Base-by-base conservation (phyloP, 2,888 invertebrate genomes). In the Vesta saturnalis region DNA sequence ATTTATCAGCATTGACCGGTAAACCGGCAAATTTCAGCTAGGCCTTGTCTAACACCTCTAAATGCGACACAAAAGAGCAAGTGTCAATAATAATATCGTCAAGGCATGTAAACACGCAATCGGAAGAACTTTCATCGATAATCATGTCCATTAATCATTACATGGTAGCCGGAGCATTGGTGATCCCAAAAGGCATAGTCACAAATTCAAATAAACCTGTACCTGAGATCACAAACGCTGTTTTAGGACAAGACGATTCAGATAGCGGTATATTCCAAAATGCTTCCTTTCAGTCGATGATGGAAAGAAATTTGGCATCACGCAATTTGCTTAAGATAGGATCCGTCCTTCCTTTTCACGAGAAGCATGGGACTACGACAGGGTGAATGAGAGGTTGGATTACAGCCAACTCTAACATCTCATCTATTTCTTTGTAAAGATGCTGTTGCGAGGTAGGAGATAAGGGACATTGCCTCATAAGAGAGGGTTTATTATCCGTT, bases 31-130 rank as follows among this genome's bases (percentile, higher is more conserved):
- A n/a, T n/a, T n/a, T n/a, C n/a, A n/a, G n/a, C n/a, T n/a, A n/a
- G n/a, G n/a, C n/a, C n/a, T n/a, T n/a, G n/a, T n/a, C n/a, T n/a
- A n/a, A n/a, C n/a, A n/a, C n/a, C n/a, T n/a, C n/a, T n/a, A n/a
- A n/a, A n/a, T n/a, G n/a, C n/a, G n/a, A n/a, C n/a, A n/a, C n/a
- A n/a, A n/a, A n/a, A n/a, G n/a, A n/a, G n/a, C n/a, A n/a, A n/a
- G n/a, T n/a, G n/a, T n/a, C n/a, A n/a, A n/a, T n/a, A n/a, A n/a
- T n/a, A n/a, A n/a, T n/a, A n/a, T n/a, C n/a, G n/a, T n/a, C n/a
- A n/a, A 52, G 52, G 15, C 15, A 52, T 4, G 52, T 52, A 52
- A 52, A 52, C n/a, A 52, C 18, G 6, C 5, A 52, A 52, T 19
- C 18, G 6, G 52, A 52, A 19, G 15, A 18, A 4, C 18, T 18